These are phyloP conservation scores for Salminus brasiliensis DNA, from an alignment of 2,113 vertebrate species.

Conservation along the genomic window DNA sequence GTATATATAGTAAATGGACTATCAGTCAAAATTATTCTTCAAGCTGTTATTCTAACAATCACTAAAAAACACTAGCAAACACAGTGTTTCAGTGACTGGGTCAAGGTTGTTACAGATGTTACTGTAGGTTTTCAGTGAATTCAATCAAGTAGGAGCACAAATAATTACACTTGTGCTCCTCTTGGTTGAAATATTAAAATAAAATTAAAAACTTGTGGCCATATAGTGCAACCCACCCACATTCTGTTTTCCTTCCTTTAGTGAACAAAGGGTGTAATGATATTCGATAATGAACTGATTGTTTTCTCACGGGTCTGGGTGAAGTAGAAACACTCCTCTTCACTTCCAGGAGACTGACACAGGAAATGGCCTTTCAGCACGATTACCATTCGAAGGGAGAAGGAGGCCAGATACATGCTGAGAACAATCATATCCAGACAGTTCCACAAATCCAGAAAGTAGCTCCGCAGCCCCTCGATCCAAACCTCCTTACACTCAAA, in stretches of 20 bases:
- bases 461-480: slow-evolving; percentile 86
- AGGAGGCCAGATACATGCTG: slow-evolving; percentile 88
- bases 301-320: slow-evolving; percentile 78
- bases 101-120: no score
- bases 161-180: not conserved
- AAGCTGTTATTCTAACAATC: no score
- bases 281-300: no score
- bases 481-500: slow-evolving; percentile 92
- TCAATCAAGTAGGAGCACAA: not conserved
- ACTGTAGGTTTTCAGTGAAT: not conserved
- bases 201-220: no score
- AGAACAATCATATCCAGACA: slow-evolving; percentile 88
- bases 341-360: slow-evolving; percentile 61
- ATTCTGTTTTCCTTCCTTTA: no score
- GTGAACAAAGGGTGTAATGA: no score
- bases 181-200: no score
- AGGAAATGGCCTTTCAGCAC: slow-evolving; percentile 77
- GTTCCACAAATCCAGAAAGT: slow-evolving; percentile 91
- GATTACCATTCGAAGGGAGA: slow-evolving; percentile 80
- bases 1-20: no score
- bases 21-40: no score
- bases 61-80: no score
- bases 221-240: no score
- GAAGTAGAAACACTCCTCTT: slow-evolving; percentile 81
- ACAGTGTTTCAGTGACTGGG: no score